These are phyloP conservation scores for Stenopsyche tienmushanensis DNA, from an alignment of 1,140 invertebrate species.

Conservation along the genomic window DNA sequence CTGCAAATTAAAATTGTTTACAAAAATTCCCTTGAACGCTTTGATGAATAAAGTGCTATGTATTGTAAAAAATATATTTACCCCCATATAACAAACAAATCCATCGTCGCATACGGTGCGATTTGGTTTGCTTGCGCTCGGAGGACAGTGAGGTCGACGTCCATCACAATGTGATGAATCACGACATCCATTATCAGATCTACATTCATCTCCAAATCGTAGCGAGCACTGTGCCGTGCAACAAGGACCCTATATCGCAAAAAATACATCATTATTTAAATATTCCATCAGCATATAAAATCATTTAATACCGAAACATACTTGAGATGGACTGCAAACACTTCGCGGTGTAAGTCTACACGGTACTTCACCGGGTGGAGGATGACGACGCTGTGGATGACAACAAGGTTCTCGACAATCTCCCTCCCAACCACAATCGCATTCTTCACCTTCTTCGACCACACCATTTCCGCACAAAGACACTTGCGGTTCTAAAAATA, in stretches of 20 bases:
- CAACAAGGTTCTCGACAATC: conserved; percentile 94
- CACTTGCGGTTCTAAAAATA: conserved; percentile 73
- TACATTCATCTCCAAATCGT: conserved; percentile 83
- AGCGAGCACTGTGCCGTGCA: conserved; percentile 87
- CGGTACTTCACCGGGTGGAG: conserved; percentile 72
- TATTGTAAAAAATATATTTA: conserved; percentile 52
- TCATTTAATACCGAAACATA: conserved; percentile 44
- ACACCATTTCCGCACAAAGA: conserved; percentile 97
- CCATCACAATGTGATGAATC: conserved; percentile 90
- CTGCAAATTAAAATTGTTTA: conserved; percentile 47
- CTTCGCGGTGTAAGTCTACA: conserved; percentile 79
- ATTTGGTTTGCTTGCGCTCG: conserved; percentile 90
- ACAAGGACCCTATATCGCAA: conserved; percentile 79
- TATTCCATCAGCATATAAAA: not conserved
- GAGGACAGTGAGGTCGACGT: conserved; percentile 78
- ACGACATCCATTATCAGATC: conserved; percentile 92
- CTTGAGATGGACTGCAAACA: conserved; percentile 80
- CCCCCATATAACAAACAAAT: conserved; percentile 93
- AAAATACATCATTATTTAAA: not conserved
- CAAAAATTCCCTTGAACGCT: not conserved
- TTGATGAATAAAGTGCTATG: not conserved
- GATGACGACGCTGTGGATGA: conserved; percentile 82
- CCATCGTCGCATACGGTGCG: conserved; percentile 93
- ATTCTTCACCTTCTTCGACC: conserved; percentile 93
- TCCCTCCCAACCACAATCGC: conserved; percentile 97